Evolutionary conservation across 2,113 vertebrate genomes (phyloP).

Genomic region (Tachysurus fulvidraco): DNA sequence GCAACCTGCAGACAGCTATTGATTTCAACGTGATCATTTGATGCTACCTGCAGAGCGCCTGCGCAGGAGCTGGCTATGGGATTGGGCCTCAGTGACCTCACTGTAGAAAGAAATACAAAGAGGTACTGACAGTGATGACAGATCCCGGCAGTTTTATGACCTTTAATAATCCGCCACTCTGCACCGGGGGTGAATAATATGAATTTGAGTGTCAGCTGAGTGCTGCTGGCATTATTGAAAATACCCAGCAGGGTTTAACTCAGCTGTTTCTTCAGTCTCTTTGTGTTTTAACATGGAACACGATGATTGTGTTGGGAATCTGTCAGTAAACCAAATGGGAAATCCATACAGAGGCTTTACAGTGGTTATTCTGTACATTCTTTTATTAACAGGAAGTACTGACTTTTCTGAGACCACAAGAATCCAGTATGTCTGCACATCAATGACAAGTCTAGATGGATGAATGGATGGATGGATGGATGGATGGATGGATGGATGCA

Average conservation of each 20-base stretch:
- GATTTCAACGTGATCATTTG: constrained; percentile 53
- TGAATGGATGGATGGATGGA: neutral
- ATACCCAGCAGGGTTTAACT: constrained; percentile 41
- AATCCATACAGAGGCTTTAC: neutral
- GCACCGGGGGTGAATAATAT: constrained; percentile 43
- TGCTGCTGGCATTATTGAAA: constrained; percentile 38
- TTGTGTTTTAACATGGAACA: neutral
- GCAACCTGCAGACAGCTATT: constrained; percentile 36
- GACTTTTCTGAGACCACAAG: neutral
- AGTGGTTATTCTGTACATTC: neutral
- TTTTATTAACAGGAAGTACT: neutral
- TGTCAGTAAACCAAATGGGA: neutral
- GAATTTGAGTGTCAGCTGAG: constrained; percentile 44
- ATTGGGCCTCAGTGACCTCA: constrained; percentile 32
- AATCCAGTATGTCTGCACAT: neutral
- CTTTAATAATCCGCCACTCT: constrained; percentile 52
- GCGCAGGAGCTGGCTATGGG: constrained; percentile 11
- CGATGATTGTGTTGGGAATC: neutral
- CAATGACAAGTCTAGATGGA: neutral
- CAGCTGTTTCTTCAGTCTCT: neutral
- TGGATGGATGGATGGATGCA: neutral
- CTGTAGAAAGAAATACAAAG: constrained; percentile 35
- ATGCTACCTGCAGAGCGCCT: constrained; percentile 44
- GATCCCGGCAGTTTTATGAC: constrained; percentile 53
- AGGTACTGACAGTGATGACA: constrained; percentile 38